Conservation (phyloP, 1,140 invertebrate genomes). For the Zaprionus lachaisei region DNA sequence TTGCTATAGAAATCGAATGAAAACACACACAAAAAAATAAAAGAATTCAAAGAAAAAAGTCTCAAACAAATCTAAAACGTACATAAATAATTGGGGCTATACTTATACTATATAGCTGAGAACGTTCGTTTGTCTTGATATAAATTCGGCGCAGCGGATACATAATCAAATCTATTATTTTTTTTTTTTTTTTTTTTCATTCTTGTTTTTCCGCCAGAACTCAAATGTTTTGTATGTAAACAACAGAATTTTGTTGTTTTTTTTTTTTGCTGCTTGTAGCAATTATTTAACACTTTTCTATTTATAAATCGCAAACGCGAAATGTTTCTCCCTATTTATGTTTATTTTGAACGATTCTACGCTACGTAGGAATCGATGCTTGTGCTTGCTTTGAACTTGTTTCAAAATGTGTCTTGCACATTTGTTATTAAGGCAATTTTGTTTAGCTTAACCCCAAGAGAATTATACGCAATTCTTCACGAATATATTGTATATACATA, state of each 20-base stretch:
- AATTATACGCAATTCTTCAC: slow-evolving; percentile 26
- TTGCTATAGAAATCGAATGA: slow-evolving; percentile 49
- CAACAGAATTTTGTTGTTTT: slow-evolving; percentile 23
- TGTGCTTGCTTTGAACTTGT: slow-evolving; percentile 34
- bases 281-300: slow-evolving; percentile 76
- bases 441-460: slow-evolving; percentile 8
- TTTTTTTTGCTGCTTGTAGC: slow-evolving; percentile 40
- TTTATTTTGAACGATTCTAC: slow-evolving; percentile 40
- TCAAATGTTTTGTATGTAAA: slow-evolving; percentile 45
- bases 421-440: slow-evolving; percentile 35
- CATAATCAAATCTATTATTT: slow-evolving; percentile 55
- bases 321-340: slow-evolving; percentile 23
- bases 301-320: slow-evolving; percentile 24
- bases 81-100: slow-evolving; percentile 27
- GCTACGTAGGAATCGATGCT: slow-evolving; percentile 11
- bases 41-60: slow-evolving; percentile 49
- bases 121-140: neutral
- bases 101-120: slow-evolving; percentile 13
- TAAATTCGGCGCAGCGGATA: slow-evolving; percentile 20
- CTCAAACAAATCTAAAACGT: slow-evolving; percentile 39
- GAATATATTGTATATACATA: neutral
- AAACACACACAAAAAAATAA: slow-evolving; percentile 1
- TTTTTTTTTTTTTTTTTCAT: neutral
- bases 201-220: slow-evolving; percentile 16
- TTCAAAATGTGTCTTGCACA: slow-evolving; percentile 24